Evolutionary conservation across 2,888 invertebrate genomes (phyloP).

Genomic region (Lucinisca nassula): DNA sequence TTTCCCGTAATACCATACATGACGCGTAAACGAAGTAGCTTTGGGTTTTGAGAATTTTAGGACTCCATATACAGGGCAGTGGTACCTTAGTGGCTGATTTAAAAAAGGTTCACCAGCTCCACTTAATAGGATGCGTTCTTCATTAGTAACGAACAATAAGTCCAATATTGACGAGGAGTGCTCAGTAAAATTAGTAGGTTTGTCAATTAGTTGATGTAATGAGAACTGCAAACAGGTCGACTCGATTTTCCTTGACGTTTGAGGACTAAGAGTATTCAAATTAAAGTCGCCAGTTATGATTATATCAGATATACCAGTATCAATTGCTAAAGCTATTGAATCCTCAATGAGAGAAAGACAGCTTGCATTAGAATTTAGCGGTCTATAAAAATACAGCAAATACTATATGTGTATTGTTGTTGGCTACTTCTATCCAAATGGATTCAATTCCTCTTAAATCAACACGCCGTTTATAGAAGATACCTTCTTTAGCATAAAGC

Average conservation of each 20-base stretch:
- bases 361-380: neutral
- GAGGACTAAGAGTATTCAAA: neutral
- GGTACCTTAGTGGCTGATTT: neutral
- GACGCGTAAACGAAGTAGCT: no score
- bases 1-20: neutral
- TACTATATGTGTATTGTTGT: neutral
- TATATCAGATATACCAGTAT: neutral
- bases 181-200: slow-evolving; percentile 12
- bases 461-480: slow-evolving; percentile 2
- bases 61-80: slow-evolving; percentile 5
- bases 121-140: neutral
- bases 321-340: slow-evolving; percentile 19
- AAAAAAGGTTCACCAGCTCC: slow-evolving; percentile 6
- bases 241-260: neutral
- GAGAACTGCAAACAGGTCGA: neutral
- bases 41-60: no score
- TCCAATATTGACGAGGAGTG: neutral
- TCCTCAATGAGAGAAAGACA: neutral
- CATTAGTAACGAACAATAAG: no score
- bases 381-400: slow-evolving; percentile 25
- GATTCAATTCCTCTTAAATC: slow-evolving; percentile 14
- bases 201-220: neutral
- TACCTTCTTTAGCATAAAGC: slow-evolving; percentile 15
- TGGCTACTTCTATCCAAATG: slow-evolving; percentile 23
- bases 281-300: neutral